Conservation (phyloP, 2,797 vertebrate genomes). For the Coregonus ussuriensis region DNA sequence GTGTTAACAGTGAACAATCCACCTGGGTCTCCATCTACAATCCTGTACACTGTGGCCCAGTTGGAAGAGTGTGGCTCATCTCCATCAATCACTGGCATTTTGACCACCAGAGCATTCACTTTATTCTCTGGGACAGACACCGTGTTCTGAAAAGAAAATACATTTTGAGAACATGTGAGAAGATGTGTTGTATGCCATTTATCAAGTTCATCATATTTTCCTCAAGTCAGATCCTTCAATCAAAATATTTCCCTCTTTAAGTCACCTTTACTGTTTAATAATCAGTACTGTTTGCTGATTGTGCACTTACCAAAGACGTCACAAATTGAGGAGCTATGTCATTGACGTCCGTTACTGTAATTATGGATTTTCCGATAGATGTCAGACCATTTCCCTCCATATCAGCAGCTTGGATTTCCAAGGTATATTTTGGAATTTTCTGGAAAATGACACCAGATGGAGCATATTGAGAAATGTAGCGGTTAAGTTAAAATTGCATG, state of each 20-base stretch:
- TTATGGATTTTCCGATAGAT: slow-evolving; percentile 66
- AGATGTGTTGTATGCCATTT: background rate
- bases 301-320: slow-evolving; percentile 53
- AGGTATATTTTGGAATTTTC: slow-evolving; percentile 73
- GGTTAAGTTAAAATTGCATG: background rate
- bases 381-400: slow-evolving; percentile 71
- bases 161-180: background rate
- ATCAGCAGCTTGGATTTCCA: slow-evolving; percentile 81
- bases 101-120: slow-evolving; percentile 66
- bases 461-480: background rate
- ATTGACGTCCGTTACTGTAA: slow-evolving; percentile 76
- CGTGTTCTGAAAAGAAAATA: slow-evolving; percentile 61
- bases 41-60: slow-evolving; percentile 70
- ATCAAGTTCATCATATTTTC: background rate
- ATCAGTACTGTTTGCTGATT: no score
- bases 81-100: slow-evolving; percentile 73
- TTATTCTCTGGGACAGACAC: slow-evolving; percentile 74
- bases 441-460: slow-evolving; percentile 42
- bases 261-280: no score
- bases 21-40: slow-evolving; percentile 74
- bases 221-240: background rate
- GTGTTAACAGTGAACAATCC: slow-evolving; percentile 74
- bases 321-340: slow-evolving; percentile 79
- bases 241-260: no score
- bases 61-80: slow-evolving; percentile 71